These are phyloP conservation scores for Catamblyrhynchus diadema DNA, from an alignment of 2,797 vertebrate genomes.

Conservation along the genomic window DNA sequence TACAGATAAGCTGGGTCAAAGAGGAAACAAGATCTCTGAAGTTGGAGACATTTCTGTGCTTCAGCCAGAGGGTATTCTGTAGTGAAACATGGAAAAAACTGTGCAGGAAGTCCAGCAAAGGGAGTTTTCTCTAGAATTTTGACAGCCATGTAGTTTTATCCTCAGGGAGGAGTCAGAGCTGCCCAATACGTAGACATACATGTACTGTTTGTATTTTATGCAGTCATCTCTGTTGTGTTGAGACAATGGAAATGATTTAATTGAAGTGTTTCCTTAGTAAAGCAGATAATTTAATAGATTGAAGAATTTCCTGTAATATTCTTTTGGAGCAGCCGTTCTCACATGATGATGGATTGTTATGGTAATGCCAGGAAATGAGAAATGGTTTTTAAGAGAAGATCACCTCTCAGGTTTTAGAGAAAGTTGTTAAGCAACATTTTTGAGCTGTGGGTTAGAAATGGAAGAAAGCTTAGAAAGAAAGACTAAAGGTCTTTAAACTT, in stretches of 20 bases:
- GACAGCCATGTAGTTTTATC: neutral
- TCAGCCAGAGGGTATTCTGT: neutral
- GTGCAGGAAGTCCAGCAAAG: neutral
- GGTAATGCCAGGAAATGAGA: neutral
- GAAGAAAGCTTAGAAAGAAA: neutral
- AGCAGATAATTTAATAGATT: neutral
- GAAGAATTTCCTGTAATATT: neutral
- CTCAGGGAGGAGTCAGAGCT: neutral
- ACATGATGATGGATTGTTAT: neutral
- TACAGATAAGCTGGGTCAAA: conserved; percentile 4
- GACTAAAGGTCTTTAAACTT: neutral
- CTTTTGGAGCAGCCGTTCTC: neutral
- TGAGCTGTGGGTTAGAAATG: neutral
- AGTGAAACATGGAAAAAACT: neutral
- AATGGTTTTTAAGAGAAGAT: neutral
- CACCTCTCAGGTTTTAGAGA: neutral
- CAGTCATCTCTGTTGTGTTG: neutral
- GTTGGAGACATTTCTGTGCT: neutral
- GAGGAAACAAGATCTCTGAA: neutral
- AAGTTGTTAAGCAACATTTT: neutral
- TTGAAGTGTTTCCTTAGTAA: neutral
- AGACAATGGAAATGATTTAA: neutral
- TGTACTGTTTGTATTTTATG: neutral
- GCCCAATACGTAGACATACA: accelerated
- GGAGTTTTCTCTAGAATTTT: neutral